Evolutionary conservation across 1,140 invertebrate species (phyloP).

Genomic region (roundworm (Caenorhabditis elegans)): WBcel235 BX284603.4:8730501-8731000

Average conservation of each 20-base stretch:
- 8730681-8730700: constrained; percentile 24
- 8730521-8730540: constrained; percentile 46
- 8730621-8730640: constrained; percentile 18
- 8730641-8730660: background rate
- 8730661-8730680: background rate
- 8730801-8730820: background rate
- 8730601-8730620: constrained; percentile 21
- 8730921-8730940: constrained; percentile 19
- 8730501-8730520: constrained; percentile 55
- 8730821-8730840: background rate
- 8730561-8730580: background rate
- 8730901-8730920: constrained; percentile 25
- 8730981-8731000: constrained; percentile 8
- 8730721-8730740: constrained; percentile 47
- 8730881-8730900: constrained; percentile 27
- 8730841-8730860: background rate
- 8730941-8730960: background rate
- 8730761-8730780: background rate
- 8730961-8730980: constrained; percentile 15
- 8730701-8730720: constrained; percentile 40
- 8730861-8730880: background rate
- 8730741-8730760: background rate
- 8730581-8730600: background rate
- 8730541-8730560: background rate
- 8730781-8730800: background rate